Evolutionary conservation across 2,797 vertebrate species (phyloP).

Genomic region (Neosilurus hyrtlii): DNA sequence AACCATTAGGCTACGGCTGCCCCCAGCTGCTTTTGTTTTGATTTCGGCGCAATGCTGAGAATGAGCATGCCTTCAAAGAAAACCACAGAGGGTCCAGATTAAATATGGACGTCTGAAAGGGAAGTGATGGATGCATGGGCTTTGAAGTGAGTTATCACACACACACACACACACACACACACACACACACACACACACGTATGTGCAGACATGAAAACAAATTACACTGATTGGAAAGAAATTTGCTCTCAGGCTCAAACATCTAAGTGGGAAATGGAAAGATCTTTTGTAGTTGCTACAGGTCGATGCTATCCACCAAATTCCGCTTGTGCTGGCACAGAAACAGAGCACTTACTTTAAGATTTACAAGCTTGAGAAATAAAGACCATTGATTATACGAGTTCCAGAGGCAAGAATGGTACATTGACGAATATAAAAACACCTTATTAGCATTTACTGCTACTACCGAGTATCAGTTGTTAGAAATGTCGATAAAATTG

Average conservation of each 20-base stretch:
- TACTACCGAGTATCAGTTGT: neutral
- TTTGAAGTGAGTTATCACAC: conserved; percentile 21
- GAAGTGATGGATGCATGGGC: neutral
- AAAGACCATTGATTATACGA: conserved; percentile 3
- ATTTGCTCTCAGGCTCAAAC: conserved; percentile 1
- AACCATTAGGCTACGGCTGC: too few species aligned
- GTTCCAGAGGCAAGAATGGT: neutral
- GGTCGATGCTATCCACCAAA: neutral
- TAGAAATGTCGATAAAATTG: conserved; percentile 11
- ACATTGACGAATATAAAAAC: neutral
- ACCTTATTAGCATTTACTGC: neutral
- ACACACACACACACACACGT: neutral
- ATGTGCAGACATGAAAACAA: neutral
- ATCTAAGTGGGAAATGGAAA: neutral
- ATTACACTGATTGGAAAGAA: neutral
- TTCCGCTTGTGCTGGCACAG: neutral
- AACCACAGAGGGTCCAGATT: conserved; percentile 11
- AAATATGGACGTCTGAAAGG: conserved; percentile 26
- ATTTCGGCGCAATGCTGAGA: neutral
- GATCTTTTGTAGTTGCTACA: neutral
- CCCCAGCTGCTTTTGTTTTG: neutral
- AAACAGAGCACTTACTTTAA: neutral
- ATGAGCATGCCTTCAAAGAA: neutral
- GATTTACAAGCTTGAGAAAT: neutral
- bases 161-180: neutral